These are phyloP conservation scores for Galeopsomyia nigrocyanea DNA, from an alignment of 2,888 invertebrate species.

Conservation along the genomic window DNA sequence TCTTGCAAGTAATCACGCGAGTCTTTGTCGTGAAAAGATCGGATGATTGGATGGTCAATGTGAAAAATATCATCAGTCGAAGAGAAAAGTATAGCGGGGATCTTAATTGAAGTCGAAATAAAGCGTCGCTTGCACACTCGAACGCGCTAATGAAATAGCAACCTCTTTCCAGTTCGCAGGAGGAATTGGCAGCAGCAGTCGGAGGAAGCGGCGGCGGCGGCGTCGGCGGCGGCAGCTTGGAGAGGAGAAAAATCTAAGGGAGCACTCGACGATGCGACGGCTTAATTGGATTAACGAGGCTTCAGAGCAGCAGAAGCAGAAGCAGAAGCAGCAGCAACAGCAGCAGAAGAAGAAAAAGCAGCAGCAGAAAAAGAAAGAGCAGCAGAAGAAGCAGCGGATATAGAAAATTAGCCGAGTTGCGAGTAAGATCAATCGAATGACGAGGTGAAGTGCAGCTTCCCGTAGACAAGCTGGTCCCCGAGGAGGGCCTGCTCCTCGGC, in stretches of 20 bases:
- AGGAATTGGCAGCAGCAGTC: slow-evolving; percentile 35
- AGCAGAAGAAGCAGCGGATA: slow-evolving; percentile 6
- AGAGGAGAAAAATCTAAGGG: slow-evolving; percentile 33
- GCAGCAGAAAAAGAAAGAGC: neutral
- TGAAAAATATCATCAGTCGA: too few species aligned
- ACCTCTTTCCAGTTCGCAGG: slow-evolving; percentile 20
- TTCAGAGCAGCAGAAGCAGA: neutral
- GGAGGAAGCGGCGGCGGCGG: neutral
- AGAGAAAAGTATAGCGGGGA: too few species aligned
- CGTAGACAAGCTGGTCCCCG: slow-evolving; percentile 20
- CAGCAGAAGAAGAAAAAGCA: neutral
- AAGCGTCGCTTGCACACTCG: slow-evolving; percentile 47
- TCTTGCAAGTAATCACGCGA: too few species aligned
- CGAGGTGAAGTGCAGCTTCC: slow-evolving; percentile 1
- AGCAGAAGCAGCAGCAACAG: neutral
- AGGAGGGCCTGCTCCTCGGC: slow-evolving; percentile 25
- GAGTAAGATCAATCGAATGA: neutral
- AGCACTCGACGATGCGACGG: slow-evolving; percentile 5
- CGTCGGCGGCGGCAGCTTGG: slow-evolving; percentile 8
- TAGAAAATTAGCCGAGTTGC: slow-evolving; percentile 37
- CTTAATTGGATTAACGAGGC: slow-evolving; percentile 62
- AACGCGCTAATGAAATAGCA: slow-evolving; percentile 40
- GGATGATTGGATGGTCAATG: too few species aligned
- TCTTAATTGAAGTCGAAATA: slow-evolving; percentile 49
- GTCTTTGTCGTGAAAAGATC: too few species aligned